These are phyloP conservation scores for Morone saxatilis DNA, from an alignment of 2,113 vertebrate genomes.

Conservation along the genomic window DNA sequence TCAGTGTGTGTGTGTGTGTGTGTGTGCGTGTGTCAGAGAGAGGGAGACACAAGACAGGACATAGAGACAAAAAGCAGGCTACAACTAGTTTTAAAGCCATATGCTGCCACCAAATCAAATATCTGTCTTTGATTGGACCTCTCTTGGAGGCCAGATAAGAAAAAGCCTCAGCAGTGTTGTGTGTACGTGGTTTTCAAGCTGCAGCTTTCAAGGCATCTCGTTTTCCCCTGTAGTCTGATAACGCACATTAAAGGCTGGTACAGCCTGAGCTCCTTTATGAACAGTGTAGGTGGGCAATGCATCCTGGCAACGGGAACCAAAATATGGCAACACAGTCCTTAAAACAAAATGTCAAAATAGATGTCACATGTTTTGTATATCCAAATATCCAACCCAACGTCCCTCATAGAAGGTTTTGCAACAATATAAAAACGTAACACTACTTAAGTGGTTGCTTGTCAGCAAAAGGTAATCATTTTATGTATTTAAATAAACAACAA, in stretches of 20 bases:
- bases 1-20: neutral
- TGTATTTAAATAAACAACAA: no score
- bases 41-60: conserved; percentile 32
- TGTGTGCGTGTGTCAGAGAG: neutral
- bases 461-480: no score
- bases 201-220: conserved; percentile 39
- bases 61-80: conserved; percentile 62
- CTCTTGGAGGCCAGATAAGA: conserved; percentile 59
- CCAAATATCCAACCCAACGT: neutral
- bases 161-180: conserved; percentile 22
- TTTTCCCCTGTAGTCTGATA: conserved; percentile 56
- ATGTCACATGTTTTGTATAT: neutral
- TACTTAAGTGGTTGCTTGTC: no score
- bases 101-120: conserved; percentile 60
- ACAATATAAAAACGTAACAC: neutral
- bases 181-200: conserved; percentile 43
- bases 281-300: conserved; percentile 56
- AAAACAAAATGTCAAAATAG: neutral
- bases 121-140: conserved; percentile 64
- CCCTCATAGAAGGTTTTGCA: no score
- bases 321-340: neutral
- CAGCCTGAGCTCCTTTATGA: conserved; percentile 6
- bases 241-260: conserved; percentile 53
- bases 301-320: neutral
- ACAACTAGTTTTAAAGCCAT: conserved; percentile 58